Percentiles rank a stretch among this genome's conserved stretches.
Conservation (phyloP, 2,797 vertebrate species). For the Chelmon rostratus region DNA sequence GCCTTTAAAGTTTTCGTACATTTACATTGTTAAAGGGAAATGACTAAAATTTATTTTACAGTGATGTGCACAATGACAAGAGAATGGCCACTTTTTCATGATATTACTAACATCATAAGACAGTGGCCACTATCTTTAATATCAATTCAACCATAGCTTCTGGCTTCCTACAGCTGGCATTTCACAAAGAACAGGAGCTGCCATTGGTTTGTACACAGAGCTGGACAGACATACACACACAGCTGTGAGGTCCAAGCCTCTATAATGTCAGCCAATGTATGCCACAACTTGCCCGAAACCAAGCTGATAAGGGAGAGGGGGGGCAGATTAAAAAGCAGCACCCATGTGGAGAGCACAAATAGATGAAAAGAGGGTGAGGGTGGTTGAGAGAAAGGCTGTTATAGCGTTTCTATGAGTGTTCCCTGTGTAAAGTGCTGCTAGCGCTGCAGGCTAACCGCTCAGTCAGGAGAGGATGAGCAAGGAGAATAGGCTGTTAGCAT, state of each 20-base stretch:
- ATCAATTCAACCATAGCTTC: slow-evolving; percentile 30
- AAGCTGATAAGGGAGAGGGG: slow-evolving; percentile 37
- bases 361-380: slow-evolving; percentile 52
- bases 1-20: background rate
- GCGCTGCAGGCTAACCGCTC: slow-evolving; percentile 75
- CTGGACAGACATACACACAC: slow-evolving; percentile 12
- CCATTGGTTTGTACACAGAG: slow-evolving; percentile 24
- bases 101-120: background rate
- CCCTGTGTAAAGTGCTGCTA: slow-evolving; percentile 78
- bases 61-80: slow-evolving; percentile 1
- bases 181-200: slow-evolving; percentile 55
- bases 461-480: slow-evolving; percentile 76
- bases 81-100: background rate
- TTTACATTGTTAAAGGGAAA: background rate
- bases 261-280: slow-evolving; percentile 73
- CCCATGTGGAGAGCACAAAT: slow-evolving; percentile 51
- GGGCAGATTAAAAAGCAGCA: slow-evolving; percentile 54
- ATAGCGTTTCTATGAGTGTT: slow-evolving; percentile 42
- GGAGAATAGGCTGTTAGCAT: slow-evolving; percentile 78
- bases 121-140: background rate
- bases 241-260: slow-evolving; percentile 30
- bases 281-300: slow-evolving; percentile 63
- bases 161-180: slow-evolving; percentile 49
- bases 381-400: slow-evolving; percentile 57
- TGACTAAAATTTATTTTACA: background rate